Evolutionary conservation across 2,113 vertebrate species (phyloP), one percentile per base, ranked within the genome.

Genomic region (Coptodon rendalli): DNA sequence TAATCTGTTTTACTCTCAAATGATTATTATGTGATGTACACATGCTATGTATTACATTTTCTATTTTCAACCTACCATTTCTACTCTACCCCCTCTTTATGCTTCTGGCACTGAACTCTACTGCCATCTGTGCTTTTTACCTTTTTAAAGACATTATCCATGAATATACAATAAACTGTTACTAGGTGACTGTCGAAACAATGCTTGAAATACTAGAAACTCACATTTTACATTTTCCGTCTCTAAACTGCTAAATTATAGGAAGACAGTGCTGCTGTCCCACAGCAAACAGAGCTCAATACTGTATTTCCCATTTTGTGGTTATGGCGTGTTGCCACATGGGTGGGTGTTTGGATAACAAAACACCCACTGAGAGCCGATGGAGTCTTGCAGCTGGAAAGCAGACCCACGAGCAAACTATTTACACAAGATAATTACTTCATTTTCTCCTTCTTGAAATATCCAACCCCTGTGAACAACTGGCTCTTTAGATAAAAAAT

Each of bases 371-470:
- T 91, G 80, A 73, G 57, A 63, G 31, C 22, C 19, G 6, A 76
- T 19, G 17, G 34, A 81, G 50, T 34, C 16, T 43, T 38, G 43
- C 57, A 86, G 78, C 84, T 86, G 80, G 83, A 79, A 29, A 52
- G 48, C 54, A 79, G 71, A 84, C 80, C 24, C 81, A 24, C 36
- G 24, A 56, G 63, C 10, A 73, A 81, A 73, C 57, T 40, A 34
- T 78, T 84, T 52, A 36, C 22, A 66, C 84, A 16, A 50, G 43
- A 83, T 63, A 52, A 86, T 50, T 43, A 54, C 50, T 82, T 45
- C 9, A 82, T 85, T 80, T 90, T 61, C 83, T 71, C 50, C 84
- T 43, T 84, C 50, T 53, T 27, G 8, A 81, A 81, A 59, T 66
- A 66, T 34, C 14, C 43, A 56, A 86, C 59, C 27, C n/a, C 13